Evolutionary conservation across 2,113 vertebrate genomes (phyloP).

Genomic region (Gambusia affinis): DNA sequence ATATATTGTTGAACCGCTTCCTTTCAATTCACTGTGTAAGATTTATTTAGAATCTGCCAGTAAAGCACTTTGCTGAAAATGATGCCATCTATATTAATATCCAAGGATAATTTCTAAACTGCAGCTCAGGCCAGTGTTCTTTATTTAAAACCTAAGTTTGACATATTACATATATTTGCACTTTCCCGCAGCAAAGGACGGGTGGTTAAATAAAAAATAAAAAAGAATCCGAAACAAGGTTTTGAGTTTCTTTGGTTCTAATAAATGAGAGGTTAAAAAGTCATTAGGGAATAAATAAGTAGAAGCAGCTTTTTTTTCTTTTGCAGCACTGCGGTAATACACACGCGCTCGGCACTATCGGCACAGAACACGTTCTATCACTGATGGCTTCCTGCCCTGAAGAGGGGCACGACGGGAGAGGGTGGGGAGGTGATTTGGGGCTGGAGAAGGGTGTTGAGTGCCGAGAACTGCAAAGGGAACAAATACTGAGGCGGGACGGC

Average conservation of each 20-base stretch:
- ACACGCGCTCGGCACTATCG: constrained; percentile 8
- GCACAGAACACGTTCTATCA: constrained; percentile 41
- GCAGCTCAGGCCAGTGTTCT: too few species aligned
- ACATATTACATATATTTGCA: too few species aligned
- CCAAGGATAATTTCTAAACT: too few species aligned
- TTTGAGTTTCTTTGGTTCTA: background rate
- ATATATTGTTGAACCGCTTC: too few species aligned
- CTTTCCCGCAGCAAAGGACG: background rate
- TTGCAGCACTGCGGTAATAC: background rate
- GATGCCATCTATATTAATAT: too few species aligned
- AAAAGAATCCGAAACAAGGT: background rate
- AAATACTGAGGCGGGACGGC: constrained; percentile 64
- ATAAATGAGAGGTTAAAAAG: constrained; percentile 6
- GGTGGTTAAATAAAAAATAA: background rate
- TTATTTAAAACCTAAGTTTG: too few species aligned
- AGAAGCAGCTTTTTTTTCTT: constrained; percentile 9
- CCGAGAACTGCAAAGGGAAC: constrained; percentile 59
- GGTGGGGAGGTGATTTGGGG: background rate
- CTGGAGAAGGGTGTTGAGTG: constrained; percentile 65
- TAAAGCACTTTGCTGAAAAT: too few species aligned
- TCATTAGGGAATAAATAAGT: constrained; percentile 13
- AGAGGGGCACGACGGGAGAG: constrained; percentile 11
- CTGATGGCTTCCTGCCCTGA: constrained; percentile 55
- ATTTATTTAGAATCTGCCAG: too few species aligned
- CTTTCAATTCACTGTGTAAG: too few species aligned